Conservation (phyloP, 30 jellyfish, hydroid and myxozoan species). For the Nemopilema nomurai region DNA sequence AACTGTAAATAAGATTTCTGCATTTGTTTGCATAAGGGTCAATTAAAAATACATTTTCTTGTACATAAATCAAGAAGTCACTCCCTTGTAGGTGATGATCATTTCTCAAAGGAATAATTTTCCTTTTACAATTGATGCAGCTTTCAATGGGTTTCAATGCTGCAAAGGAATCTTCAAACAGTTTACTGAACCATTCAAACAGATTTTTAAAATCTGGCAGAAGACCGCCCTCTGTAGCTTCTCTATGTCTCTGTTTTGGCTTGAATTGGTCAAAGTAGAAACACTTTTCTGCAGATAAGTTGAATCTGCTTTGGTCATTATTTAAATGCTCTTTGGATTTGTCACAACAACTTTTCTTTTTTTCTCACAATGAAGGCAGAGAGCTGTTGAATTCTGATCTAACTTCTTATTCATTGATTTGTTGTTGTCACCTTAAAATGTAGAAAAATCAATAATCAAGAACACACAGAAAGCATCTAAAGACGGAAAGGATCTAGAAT, state of each 20-base stretch:
- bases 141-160: not conserved
- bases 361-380: conserved; percentile 33
- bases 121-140: conserved; percentile 3
- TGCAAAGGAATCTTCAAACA: not conserved
- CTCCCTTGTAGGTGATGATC: not conserved
- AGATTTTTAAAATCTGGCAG: not conserved
- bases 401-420: not conserved
- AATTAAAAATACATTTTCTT: not conserved
- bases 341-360: not conserved
- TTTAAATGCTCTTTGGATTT: not conserved
- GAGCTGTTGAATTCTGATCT: not conserved
- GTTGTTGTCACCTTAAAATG: not conserved
- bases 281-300: not conserved
- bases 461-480: not conserved
- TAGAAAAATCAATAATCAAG: not conserved
- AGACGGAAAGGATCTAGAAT: not conserved
- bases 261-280: not conserved
- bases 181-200: not conserved
- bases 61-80: not conserved
- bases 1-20: not conserved
- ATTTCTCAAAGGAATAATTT: not conserved
- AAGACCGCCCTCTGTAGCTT: not conserved
- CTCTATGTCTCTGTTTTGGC: not conserved
- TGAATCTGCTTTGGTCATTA: not conserved
- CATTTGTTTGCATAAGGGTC: not conserved